Evolutionary conservation across 2,888 invertebrate genomes (phyloP).

Genomic region (Litoditis marina): DNA sequence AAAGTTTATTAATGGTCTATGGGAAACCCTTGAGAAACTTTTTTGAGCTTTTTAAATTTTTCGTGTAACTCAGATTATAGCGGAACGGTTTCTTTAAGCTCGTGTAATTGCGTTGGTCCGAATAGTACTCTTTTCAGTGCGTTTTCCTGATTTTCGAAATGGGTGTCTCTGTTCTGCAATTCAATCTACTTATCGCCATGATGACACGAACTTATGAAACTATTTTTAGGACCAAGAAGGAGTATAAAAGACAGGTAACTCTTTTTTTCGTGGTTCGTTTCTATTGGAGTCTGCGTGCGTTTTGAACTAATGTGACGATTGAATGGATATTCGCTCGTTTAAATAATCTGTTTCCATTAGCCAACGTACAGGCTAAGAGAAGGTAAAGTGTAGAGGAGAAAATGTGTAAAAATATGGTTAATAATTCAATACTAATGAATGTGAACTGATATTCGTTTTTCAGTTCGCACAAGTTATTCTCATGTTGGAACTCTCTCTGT

Average conservation of each 20-base stretch:
- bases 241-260: constrained; percentile 74
- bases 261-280: neutral
- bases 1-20: too few species aligned
- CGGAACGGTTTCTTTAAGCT: too few species aligned
- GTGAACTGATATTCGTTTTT: constrained; percentile 21
- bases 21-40: too few species aligned
- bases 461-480: constrained; percentile 96
- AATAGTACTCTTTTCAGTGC: constrained; percentile 17
- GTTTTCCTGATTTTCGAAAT: constrained; percentile 89
- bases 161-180: constrained; percentile 86
- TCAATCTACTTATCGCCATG: constrained; percentile 98
- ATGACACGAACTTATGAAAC: constrained; percentile 98
- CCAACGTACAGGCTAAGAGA: too few species aligned
- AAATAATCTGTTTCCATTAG: too few species aligned
- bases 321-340: too few species aligned
- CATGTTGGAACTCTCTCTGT: constrained; percentile 93
- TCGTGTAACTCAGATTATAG: too few species aligned
- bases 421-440: neutral
- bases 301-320: too few species aligned
- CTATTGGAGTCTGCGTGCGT: neutral
- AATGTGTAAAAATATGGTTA: too few species aligned
- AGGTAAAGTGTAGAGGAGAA: too few species aligned
- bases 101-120: neutral
- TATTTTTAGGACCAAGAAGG: constrained; percentile 91
- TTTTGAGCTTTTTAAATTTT: too few species aligned